Base-by-base conservation (phyloP, 2,113 vertebrate species). In the Pristiophorus japonicus region DNA sequence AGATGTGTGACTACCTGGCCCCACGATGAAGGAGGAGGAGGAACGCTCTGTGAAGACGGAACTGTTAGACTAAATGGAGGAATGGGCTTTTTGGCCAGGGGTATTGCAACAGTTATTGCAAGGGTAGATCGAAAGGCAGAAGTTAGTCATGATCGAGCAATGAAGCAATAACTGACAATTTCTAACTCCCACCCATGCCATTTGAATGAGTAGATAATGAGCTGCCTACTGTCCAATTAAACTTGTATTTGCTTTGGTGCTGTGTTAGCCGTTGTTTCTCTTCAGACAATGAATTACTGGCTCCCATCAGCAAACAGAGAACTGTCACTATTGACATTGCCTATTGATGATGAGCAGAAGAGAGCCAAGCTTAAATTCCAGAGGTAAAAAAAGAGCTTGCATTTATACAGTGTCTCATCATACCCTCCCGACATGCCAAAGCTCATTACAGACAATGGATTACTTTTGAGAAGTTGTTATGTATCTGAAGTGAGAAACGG, bases 181-280 rank as follows among this genome's bases (percentile, higher is more conserved):
- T 27, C 7, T 55, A 51, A 88, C 47, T 47, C 55, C 47, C 47
- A 27, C 84, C 84, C 47, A 10, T 87, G 51, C 24, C 42, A 51
- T 47, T 88, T 55, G 45, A 88, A 88, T 88, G 4, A 24, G 6
- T 51, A 30, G 10, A 55, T 81, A 88, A 47, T 55, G 22, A 88
- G 47, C 85, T 51, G 66, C 16, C 27, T 55, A 11, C 11, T 51
- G 47, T 88, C 47, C 30, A 88, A 55, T 88, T 88, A 88, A 88
- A 88, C 8, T 27, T 88, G 85, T 47, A 88, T 55, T 88, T 88
- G 85, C 85, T 88, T 88, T 22, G 55, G 85, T 88, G 47, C 47
- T 55, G 22, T 27, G 55, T 55, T 87, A 47, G 84, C 10, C 42
- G 51, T 24, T 27, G 81, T 87, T 87, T 87, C 45, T 3, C 24